Evolutionary conservation across 92 coral and sea anemone genomes (phyloP), one percentile per base, ranked within the genome.

Genomic region (Isaurus tuberculatus): DNA sequence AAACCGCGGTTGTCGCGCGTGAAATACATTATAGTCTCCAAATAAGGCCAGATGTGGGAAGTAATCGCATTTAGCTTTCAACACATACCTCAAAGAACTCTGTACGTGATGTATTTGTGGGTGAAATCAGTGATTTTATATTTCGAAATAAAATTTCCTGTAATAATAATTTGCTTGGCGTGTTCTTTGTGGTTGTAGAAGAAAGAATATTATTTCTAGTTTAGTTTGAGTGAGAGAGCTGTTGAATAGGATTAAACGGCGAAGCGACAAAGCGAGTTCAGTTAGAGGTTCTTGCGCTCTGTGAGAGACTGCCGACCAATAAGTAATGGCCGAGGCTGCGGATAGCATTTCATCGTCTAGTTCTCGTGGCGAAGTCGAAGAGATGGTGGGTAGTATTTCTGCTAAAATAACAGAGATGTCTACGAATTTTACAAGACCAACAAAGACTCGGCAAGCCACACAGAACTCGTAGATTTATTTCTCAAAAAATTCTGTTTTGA

Each of bases 391-490:
- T 44, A 72, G 79, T 23, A 72, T 25, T 72, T 72, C 79, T 72
- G 15, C 61, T 72, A 44, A 72, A 72, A 22, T 26, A 44, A 72
- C 63, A 72, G 79, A 72, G 79, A 72, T 72, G 79, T 72, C 63
- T 72, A 46, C 37, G 26, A 72, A 72, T 72, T 72, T 72, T 72
- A 27, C 37, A 72, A 72, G 40, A 72, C 79, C 63, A 31, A 46
- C 79, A 72, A 72, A 72, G 79, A 72, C 61, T 72, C 79, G 27
- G 60, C 40, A 72, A 72, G 40, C 61, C 79, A 72, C 40, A 72
- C 63, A 72, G 79, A 72, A 72, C 79, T 72, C 61, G 79, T 72
- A 72, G 25, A 5, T 72, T 72, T 72, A 72, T 72, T 72, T 72
- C 79, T 72, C 40, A 22, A 72, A 5, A 72, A 44, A 6, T 46